Percentiles rank a stretch among this genome's conserved stretches.
Evolutionary conservation across 1,140 invertebrate species (phyloP).

Genomic region (Neodiprion virginianus): DNA sequence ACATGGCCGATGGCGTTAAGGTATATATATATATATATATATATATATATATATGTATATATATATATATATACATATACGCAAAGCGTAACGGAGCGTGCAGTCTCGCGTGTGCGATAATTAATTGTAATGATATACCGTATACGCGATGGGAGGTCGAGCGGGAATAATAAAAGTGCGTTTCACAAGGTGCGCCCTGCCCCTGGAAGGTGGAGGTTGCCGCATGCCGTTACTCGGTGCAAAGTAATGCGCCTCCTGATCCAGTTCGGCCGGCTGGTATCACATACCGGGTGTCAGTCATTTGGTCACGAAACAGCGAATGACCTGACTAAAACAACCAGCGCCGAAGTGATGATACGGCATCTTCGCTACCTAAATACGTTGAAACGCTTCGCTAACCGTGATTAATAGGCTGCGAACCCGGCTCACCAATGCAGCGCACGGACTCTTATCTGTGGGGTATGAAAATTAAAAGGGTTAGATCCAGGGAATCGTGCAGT

Average conservation of each 20-base stretch:
- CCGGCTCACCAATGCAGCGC: not conserved
- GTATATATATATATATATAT: not conserved
- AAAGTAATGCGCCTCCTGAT: not conserved
- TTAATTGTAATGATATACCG: constrained; percentile 42
- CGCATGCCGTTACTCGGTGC: not conserved
- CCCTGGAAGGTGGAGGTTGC: not conserved
- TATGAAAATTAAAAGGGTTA: too few species aligned
- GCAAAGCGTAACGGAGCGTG: not conserved
- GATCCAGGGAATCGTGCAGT: too few species aligned
- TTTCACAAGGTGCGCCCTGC: constrained; percentile 29
- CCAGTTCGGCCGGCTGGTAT: not conserved
- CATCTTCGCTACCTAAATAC: too few species aligned
- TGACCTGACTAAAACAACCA: not conserved
- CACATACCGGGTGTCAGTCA: not conserved
- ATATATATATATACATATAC: not conserved
- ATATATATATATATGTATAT: too few species aligned
- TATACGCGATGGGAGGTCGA: constrained; percentile 29
- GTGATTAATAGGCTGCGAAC: constrained; percentile 4
- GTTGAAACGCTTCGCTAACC: constrained; percentile 1
- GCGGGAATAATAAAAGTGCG: constrained; percentile 38
- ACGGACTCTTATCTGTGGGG: too few species aligned
- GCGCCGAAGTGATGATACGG: not conserved
- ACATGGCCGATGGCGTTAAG: too few species aligned
- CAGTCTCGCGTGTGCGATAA: constrained; percentile 37
- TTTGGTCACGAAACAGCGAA: constrained; percentile 30